Base-by-base conservation (phyloP, 2,888 invertebrate species). In the Choreutis nemorana region DNA sequence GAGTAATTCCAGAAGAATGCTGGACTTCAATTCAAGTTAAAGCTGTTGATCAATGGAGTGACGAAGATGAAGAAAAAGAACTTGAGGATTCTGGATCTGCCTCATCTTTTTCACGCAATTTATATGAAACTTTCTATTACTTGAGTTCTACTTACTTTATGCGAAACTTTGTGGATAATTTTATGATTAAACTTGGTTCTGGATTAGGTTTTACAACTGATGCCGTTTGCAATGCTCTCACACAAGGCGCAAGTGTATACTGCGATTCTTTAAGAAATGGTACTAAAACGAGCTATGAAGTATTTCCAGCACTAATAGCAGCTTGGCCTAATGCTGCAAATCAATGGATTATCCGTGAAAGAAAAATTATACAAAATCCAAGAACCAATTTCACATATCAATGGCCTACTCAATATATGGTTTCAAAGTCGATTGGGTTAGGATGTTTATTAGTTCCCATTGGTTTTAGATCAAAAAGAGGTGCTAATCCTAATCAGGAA, bases 241-340 rank as follows among this genome's bases (percentile, higher is more conserved):
- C 83, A 18, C 83, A 86, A 39, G 86, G 87, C 2, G 85, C 87
- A 1, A 84, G 85, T 34, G 81, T 91, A 36, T 85, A 86, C 44
- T 87, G 87, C 15, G 71, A 83, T 40, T 65, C 66, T 4, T 40
- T 60, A 2, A 80, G 72, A 42, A 63, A 63, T 30, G 64, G 71
- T 1, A 55, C 55, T 7, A 60, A 64, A 31, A 59, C 75, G 0
- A 73, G 79, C 2, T 87, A 82, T 45, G 87, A 89, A 67, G 79
- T 91, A 7, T 81, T 86, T 43, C 90, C 91, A 5, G 84, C 87
- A n/a, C 67, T 90, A 11, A 66, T 81, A 40, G 80, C 84, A n/a
- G 70, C 82, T 9, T 91, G 90, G 90, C 91, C 91, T 0, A 80
- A 81, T 39, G 81, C 83, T 39, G 89, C 89, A 1, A 82, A 83